Conservation (phyloP, 1,140 invertebrate species). For the Drosophila rufa region DNA sequence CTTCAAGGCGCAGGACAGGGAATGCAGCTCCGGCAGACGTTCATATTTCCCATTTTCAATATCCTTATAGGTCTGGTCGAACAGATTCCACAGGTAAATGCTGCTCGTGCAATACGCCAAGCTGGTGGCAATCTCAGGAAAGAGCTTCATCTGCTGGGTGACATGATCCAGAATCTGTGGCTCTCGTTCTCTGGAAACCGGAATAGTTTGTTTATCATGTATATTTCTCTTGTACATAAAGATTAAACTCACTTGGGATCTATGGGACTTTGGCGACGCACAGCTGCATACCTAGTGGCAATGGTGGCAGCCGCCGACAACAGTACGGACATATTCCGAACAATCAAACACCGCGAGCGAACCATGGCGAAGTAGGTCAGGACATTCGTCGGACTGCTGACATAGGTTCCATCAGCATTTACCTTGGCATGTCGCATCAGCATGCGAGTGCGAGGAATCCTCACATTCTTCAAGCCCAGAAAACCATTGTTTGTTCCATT, state of each 20-base stretch:
- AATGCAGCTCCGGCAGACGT: conserved; percentile 94
- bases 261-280: conserved; percentile 95
- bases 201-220: background rate
- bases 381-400: conserved; percentile 89
- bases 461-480: conserved; percentile 92
- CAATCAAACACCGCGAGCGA: conserved; percentile 93
- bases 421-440: conserved; percentile 97
- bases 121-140: conserved; percentile 92
- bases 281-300: conserved; percentile 93
- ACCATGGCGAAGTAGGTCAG: conserved; percentile 98
- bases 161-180: conserved; percentile 96
- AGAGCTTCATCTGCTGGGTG: conserved; percentile 96
- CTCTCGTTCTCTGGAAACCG: conserved; percentile 87
- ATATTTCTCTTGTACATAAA: background rate
- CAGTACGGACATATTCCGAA: conserved; percentile 88
- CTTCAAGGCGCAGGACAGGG: conserved; percentile 95
- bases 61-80: conserved; percentile 91
- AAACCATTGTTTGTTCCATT: conserved; percentile 96
- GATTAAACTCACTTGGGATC: conserved; percentile 89
- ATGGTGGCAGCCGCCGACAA: conserved; percentile 93
- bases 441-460: conserved; percentile 96
- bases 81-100: conserved; percentile 92
- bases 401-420: conserved; percentile 94
- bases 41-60: conserved; percentile 92
- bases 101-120: conserved; percentile 91